Percentiles rank a stretch among this genome's conserved stretches.
phyloP scores from a whole-genome alignment of 2,113 vertebrate species.

The Onychostruthus taczanowskii region DNA sequence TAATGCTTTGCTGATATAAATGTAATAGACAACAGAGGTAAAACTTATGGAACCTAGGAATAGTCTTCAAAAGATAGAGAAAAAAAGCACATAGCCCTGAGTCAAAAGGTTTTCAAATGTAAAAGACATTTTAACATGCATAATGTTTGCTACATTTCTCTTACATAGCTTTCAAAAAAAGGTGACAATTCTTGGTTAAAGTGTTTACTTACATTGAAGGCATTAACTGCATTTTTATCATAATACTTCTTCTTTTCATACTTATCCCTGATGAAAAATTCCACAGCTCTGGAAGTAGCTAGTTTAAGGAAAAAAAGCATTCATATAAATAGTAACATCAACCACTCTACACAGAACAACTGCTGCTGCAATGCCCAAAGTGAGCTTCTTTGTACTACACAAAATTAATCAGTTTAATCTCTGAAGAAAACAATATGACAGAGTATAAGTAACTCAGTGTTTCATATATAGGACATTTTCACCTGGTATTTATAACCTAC shows the following conservation, averaged over 20 bases:
- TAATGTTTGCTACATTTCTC: background rate
- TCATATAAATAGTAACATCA: background rate
- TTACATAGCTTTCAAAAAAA: background rate
- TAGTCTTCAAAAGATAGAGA: background rate
- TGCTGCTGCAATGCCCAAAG: background rate
- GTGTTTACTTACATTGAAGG: constrained; percentile 85
- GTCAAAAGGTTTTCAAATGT: background rate
- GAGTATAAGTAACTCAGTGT: background rate
- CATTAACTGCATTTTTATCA: constrained; percentile 83
- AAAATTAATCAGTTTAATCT: background rate
- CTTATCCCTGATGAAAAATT: constrained; percentile 99
- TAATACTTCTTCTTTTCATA: constrained; percentile 98
- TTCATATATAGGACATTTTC: background rate
- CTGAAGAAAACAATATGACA: background rate
- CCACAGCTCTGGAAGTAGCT: constrained; percentile 88
- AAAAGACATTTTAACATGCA: background rate
- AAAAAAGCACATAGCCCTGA: background rate
- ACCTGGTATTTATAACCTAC: background rate
- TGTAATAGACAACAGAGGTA: rapidly evolving
- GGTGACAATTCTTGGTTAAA: background rate
- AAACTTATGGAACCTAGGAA: background rate
- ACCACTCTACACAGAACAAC: background rate
- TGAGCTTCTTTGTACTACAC: background rate
- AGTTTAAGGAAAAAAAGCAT: constrained; percentile 78
- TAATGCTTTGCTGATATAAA: background rate